Evolutionary conservation across 30 jellyfish, hydroid and myxozoan species (phyloP), one percentile per base, ranked within the genome.

Genomic region (Turritopsis dohrnii): DNA sequence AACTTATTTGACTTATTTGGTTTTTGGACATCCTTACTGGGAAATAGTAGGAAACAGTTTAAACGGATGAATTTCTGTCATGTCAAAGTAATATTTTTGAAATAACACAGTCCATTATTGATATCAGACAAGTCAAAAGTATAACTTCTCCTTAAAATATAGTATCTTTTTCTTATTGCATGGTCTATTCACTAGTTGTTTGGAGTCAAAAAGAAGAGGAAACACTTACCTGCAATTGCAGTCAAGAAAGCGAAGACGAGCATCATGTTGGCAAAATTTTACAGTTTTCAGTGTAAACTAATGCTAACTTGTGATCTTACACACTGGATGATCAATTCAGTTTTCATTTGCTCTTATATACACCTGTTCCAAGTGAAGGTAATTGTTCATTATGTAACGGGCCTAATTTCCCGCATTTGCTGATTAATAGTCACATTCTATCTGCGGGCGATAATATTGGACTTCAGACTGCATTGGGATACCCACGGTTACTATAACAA

Each of bases 171-270:
- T n/a, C n/a, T n/a, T n/a, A n/a, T n/a, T n/a, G n/a, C n/a, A n/a
- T n/a, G n/a, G n/a, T n/a, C n/a, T n/a, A 41, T 41, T 41, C 60
- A 41, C 60, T 3, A 13, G 13, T 3, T 41, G 5, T 41, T 13
- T 41, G 5, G 13, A 13, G 60, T 41, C 60, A 41, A 41, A 3
- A 41, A 41, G 5, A 5, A 41, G n/a, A 3, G 60, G 5, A 3
- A 41, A 41, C 60, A 1, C 77, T 69, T 69, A 69, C 77, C 77
- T n/a, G 77, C 77, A 69, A 69, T 23, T 8, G 30, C 31, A 69
- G 77, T 21, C 30, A 69, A 69, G 22, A 27, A 23, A 69, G 77
- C 77, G 19, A 69, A n/a, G 22, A 69, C 30, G 8, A 69, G 28
- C 77, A n/a, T 69, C 77, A 69, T 69, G 77, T 69, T 1, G 77